Evolutionary conservation across 2,888 invertebrate genomes (phyloP), one percentile per base, ranked within the genome.

Genomic region (Cerceris rybyensis): DNA sequence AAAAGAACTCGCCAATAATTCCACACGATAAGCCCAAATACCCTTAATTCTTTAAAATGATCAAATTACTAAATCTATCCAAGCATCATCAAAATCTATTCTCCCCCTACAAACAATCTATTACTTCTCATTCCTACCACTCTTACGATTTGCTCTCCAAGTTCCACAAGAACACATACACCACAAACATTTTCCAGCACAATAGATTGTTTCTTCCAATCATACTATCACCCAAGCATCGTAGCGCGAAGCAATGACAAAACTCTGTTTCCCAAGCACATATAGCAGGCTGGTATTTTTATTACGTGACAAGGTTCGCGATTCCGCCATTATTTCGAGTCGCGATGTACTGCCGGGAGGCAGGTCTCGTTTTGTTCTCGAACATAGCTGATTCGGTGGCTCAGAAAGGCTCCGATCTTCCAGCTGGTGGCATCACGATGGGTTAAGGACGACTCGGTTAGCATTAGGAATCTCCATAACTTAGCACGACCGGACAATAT

Each of bases 401-500:
- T 58, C 14, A 42, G 68, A 41, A 65, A 70, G 61, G 50, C 54
- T 28, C 28, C 68, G 59, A 68, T 75, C 50, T 41, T 75, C 52
- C 66, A 54, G 43, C 43, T 55, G 46, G 39, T 9, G 11, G 54
- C 63, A n/a, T 42, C n/a, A 6, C 49, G 42, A 49, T 42, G 59
- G 57, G 59, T 58, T 72, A 73, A 74, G 70, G 69, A 75, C 65
- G 64, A 61, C 55, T 70, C 60, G 72, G 81, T 81, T 81, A 79
- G 84, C 83, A 85, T 87, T 85, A 82, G 81, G 82, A 88, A 90
- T 91, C 86, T 88, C 88, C 90, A 90, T 90, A 89, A 90, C 81
- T 88, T 87, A 88, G 68, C 81, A 73, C 78, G 71, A 68, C 80
- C 72, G 89, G 90, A 91, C 91, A 91, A 91, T 92, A 90, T 90